phyloP scores from a whole-genome alignment of 1,140 invertebrate genomes.

The Rhopalosiphum padi region DNA sequence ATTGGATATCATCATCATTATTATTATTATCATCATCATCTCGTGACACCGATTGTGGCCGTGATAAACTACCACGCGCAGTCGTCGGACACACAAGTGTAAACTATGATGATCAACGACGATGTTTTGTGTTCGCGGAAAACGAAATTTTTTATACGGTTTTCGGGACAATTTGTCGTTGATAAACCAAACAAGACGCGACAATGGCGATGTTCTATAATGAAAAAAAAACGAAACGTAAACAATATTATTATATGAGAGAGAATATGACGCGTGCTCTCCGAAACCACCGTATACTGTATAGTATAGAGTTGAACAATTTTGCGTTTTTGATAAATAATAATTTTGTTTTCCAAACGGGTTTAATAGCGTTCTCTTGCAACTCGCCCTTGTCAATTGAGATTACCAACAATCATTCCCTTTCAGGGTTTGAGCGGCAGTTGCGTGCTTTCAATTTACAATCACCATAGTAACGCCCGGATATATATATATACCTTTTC shows the following conservation, averaged over 20 bases:
- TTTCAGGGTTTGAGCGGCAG: neutral
- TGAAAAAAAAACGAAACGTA: neutral
- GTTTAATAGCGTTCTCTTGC: neutral
- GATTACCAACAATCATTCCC: neutral
- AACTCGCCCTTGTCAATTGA: neutral
- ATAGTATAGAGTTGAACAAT: neutral
- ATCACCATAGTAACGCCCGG: neutral
- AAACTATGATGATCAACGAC: neutral
- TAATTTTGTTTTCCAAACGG: neutral
- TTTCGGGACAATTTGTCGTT: neutral
- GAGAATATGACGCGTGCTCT: neutral
- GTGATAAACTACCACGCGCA: neutral
- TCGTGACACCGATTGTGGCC: neutral
- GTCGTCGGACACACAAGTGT: neutral
- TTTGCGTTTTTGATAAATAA: neutral
- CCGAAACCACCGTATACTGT: neutral
- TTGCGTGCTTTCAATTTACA: neutral
- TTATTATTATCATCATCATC: neutral
- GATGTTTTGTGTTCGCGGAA: slow-evolving; percentile 5
- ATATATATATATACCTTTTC: neutral
- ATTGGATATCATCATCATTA: neutral
- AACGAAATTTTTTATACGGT: neutral
- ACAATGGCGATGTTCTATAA: neutral
- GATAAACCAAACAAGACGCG: neutral
- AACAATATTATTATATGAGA: neutral